Conservation (phyloP, 2,888 invertebrate genomes). For the Heliconius charithonia region DNA sequence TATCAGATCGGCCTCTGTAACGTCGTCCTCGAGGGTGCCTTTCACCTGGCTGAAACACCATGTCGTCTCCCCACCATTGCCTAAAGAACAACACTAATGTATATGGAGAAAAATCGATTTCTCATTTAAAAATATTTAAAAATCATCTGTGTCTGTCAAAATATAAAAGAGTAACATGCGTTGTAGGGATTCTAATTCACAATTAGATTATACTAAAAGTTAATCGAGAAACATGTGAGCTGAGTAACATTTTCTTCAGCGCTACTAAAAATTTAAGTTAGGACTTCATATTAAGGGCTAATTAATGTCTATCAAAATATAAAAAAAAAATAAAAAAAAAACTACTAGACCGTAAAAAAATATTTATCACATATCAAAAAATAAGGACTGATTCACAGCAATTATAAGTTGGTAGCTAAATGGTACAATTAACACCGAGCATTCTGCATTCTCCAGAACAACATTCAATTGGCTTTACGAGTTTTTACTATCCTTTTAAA, state of each 20-base stretch:
- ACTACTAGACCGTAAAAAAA: not conserved
- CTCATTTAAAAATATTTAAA: not conserved
- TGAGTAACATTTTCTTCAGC: too few species aligned
- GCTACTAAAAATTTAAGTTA: not conserved
- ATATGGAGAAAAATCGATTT: not conserved
- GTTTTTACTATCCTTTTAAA: constrained; percentile 16
- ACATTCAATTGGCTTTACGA: not conserved
- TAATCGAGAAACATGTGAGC: not conserved
- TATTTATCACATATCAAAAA: constrained; percentile 10
- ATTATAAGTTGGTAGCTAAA: constrained; percentile 9
- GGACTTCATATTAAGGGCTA: not conserved
- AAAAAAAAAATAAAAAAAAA: too few species aligned
- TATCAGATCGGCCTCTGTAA: constrained; percentile 99
- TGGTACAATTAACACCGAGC: constrained; percentile 14
- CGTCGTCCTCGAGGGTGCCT: constrained; percentile 99
- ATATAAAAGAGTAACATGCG: too few species aligned
- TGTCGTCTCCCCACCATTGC: constrained; percentile 98
- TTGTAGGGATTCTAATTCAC: too few species aligned
- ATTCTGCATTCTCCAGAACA: constrained; percentile 19
- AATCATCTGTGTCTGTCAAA: too few species aligned
- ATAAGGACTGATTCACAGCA: constrained; percentile 14
- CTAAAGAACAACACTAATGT: constrained; percentile 72
- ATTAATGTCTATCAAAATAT: too few species aligned
- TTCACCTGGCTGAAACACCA: constrained; percentile 99
- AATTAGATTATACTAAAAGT: not conserved